Percentiles rank a stretch among this genome's conserved stretches.
phyloP scores from a whole-genome alignment of 2,113 vertebrate species.

The Gambusia holbrooki region DNA sequence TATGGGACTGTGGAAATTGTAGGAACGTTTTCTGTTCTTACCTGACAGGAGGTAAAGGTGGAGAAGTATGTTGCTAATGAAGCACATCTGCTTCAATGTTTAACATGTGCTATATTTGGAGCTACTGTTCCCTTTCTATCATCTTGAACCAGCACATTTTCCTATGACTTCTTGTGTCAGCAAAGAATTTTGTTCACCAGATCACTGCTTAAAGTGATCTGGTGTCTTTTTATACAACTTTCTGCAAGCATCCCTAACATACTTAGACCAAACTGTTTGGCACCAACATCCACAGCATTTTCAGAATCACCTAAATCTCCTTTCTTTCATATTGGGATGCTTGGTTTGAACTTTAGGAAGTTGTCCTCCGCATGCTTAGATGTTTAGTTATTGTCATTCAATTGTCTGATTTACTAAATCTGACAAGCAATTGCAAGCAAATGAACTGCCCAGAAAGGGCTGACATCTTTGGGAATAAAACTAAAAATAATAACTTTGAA shows the following conservation, averaged over 20 bases:
- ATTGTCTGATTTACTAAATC: not conserved
- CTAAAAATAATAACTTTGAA: slow-evolving; percentile 3
- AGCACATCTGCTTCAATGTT: not conserved
- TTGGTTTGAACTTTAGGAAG: too few species aligned
- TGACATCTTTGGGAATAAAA: not conserved
- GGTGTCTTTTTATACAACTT: too few species aligned
- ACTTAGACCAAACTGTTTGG: not conserved
- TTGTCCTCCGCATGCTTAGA: too few species aligned
- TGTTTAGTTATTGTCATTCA: not conserved
- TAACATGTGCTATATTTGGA: not conserved
- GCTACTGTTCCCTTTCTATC: not conserved
- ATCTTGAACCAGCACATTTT: not conserved
- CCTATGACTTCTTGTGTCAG: not conserved
- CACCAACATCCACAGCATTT: not conserved
- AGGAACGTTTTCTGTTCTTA: not conserved
- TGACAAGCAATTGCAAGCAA: not conserved
- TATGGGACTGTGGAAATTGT: not conserved
- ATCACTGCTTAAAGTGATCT: too few species aligned
- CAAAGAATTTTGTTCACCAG: not conserved
- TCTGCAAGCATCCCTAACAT: not conserved
- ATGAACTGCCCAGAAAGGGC: not conserved
- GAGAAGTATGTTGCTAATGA: not conserved
- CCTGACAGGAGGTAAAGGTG: not conserved
- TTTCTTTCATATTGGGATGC: too few species aligned
- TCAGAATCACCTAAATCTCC: too few species aligned